Evolutionary conservation across 2,888 invertebrate genomes (phyloP).

Genomic region (Tenodera sinensis): DNA sequence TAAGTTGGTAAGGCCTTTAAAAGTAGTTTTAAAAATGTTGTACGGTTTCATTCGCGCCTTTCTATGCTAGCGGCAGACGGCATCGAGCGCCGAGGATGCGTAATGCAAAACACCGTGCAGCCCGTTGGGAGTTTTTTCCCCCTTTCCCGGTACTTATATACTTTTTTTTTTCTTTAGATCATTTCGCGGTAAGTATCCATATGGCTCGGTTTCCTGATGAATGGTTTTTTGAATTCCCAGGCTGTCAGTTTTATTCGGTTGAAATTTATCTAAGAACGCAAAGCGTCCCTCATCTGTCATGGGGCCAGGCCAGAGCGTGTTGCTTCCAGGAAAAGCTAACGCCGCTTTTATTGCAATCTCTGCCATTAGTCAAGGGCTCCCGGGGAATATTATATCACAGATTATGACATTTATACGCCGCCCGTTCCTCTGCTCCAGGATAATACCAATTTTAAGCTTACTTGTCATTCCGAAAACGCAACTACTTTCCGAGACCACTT

Average conservation of each 20-base stretch:
- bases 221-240: neutral
- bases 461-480: constrained; percentile 5
- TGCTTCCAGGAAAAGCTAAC: neutral
- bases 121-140: no score
- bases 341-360: constrained; percentile 2
- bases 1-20: no score
- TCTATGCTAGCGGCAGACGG: no score
- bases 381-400: neutral
- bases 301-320: neutral
- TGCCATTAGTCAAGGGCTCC: neutral
- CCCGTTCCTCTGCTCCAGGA: neutral
- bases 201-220: no score
- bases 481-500: neutral
- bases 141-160: no score
- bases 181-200: no score
- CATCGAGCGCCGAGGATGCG: no score
- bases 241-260: neutral
- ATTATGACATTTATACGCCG: constrained; percentile 1
- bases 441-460: constrained; percentile 10
- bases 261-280: neutral
- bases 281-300: neutral
- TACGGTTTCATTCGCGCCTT: no score
- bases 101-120: no score
- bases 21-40: no score
- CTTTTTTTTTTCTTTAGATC: no score